phyloP scores from a whole-genome alignment of 2,888 invertebrate genomes.

The Trypoxylon attenuatum region DNA sequence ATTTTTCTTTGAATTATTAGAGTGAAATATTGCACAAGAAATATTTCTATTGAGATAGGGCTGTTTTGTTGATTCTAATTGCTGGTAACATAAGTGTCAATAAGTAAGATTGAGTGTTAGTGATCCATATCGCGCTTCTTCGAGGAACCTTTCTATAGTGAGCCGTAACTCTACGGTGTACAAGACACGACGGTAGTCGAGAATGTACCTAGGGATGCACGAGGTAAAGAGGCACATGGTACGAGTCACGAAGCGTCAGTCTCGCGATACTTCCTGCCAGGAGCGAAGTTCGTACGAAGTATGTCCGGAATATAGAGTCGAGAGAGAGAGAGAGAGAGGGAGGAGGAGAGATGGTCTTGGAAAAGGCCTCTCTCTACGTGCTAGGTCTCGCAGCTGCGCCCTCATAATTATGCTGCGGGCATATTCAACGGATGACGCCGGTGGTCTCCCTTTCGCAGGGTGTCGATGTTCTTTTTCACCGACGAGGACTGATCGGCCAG shows the following conservation, averaged over 20 bases:
- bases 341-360: constrained; percentile 38
- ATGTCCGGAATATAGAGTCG: constrained; percentile 8
- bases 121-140: too few relatives aligned
- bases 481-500: constrained; percentile 23
- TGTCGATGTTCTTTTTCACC: constrained; percentile 24
- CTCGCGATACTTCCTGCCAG: constrained; percentile 38
- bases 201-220: background rate
- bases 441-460: constrained; percentile 25
- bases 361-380: constrained; percentile 52
- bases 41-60: too few relatives aligned
- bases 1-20: too few relatives aligned
- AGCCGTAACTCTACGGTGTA: too few relatives aligned
- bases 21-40: too few relatives aligned
- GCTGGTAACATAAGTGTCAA: too few relatives aligned
- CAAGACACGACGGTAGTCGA: too few relatives aligned
- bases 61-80: too few relatives aligned
- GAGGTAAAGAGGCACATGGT: background rate
- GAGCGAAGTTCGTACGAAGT: background rate
- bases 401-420: constrained; percentile 49
- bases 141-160: too few relatives aligned
- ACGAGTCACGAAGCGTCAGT: constrained; percentile 12
- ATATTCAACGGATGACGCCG: constrained; percentile 43
- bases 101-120: too few relatives aligned
- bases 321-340: too few relatives aligned
- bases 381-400: constrained; percentile 41